These are phyloP conservation scores for Misgurnus mizolepis DNA, from an alignment of 2,113 vertebrate genomes.

Conservation along the genomic window DNA sequence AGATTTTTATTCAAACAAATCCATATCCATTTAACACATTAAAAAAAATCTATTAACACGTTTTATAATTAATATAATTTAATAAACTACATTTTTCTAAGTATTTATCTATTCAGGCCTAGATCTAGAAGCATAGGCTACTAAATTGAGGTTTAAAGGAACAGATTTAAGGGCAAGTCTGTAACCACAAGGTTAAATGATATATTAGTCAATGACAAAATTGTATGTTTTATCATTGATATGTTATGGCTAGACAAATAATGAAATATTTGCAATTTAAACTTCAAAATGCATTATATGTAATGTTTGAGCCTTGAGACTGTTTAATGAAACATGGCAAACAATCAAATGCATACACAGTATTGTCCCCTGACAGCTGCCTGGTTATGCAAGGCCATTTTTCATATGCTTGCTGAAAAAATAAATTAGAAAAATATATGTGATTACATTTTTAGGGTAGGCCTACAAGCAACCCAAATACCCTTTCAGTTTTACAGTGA, in stretches of 20 bases:
- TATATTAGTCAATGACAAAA: no score
- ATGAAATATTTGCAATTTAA: neutral
- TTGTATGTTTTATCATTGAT: no score
- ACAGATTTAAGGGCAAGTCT: neutral
- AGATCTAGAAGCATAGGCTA: neutral
- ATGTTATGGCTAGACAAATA: no score
- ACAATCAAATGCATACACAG: constrained; percentile 1
- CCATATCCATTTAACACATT: neutral
- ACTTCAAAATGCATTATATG: neutral
- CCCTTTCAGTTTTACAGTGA: neutral
- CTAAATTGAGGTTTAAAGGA: neutral
- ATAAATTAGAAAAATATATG: neutral
- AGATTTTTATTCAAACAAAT: neutral
- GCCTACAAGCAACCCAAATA: no score
- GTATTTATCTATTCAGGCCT: neutral
- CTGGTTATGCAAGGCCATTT: constrained; percentile 9
- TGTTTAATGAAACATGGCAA: neutral
- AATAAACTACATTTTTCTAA: no score
- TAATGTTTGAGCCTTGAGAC: neutral
- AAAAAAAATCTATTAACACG: no score
- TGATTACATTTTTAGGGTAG: no score
- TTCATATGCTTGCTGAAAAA: neutral
- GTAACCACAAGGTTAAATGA: no score
- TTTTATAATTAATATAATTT: no score
- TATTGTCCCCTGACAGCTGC: neutral